Evolutionary conservation across 2,888 invertebrate genomes (phyloP), one percentile per base, ranked within the genome.

Genomic region (Hydraecia micacea): DNA sequence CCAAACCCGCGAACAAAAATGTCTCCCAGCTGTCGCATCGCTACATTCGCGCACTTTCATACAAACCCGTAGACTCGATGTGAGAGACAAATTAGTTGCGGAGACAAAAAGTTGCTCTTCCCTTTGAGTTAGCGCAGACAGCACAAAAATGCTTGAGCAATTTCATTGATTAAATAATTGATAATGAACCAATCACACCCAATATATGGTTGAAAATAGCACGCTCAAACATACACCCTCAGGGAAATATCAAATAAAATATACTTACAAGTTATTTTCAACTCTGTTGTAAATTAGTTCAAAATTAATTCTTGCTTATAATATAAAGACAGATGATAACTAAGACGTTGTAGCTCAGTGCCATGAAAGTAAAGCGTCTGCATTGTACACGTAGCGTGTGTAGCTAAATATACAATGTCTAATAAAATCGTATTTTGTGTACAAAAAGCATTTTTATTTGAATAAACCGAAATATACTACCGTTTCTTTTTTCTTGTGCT

Each of bases 381-480:
- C 76, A 76, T 81, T 68, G 83, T 78, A 87, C 89, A 87, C 86
- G 84, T 88, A 89, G 87, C 71, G 39, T 60, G 79, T 80, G 81
- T 90, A 90, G 89, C 67, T 81, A 85, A 84, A 76, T 87, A 87
- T 88, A 87, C 87, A 84, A 86, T 87, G 81, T 86, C 85, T 87
- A 90, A 89, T 90, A 88, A 89, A 79, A 90, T 86, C 75, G 83
- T 90, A 90, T 90, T 90, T 90, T 90, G 88, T 88, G 88, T 90
- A 88, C 65, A 70, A 70, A 46, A 21, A 6, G 0, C 0, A 25
- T 11, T 84, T 85, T 90, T 75, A 74, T 87, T 87, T 83, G 5
- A 2, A 15, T 4, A 42, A 18, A 6, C 39, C 21, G 6, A 28
- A 25, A 32, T 68, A 70, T n/a, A 5, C 8, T 66, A 15, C 28